Evolutionary conservation across 2,797 vertebrate genomes (phyloP).

Genomic region (Natrix natrix): DNA sequence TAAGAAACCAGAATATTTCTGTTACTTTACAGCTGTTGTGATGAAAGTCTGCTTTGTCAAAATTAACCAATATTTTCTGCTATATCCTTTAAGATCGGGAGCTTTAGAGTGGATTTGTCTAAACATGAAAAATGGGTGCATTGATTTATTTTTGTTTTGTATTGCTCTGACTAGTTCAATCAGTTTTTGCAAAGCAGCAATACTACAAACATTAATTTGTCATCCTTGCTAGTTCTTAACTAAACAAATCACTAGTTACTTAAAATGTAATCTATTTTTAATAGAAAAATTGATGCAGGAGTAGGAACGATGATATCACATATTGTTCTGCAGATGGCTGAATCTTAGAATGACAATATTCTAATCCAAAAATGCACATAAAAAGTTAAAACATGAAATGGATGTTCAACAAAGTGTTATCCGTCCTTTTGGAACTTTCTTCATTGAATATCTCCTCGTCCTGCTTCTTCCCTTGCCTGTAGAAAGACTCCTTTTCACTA

Average conservation of each 20-base stretch:
- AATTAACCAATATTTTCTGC: slow-evolving; percentile 35
- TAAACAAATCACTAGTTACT: slow-evolving; percentile 69
- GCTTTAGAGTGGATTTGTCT: slow-evolving; percentile 47
- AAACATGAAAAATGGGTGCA: slow-evolving; percentile 58
- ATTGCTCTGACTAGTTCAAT: slow-evolving; percentile 57
- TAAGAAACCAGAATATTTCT: background rate
- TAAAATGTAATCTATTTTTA: slow-evolving; percentile 76
- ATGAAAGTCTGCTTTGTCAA: background rate
- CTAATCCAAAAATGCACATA: slow-evolving; percentile 64
- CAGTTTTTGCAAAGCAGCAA: slow-evolving; percentile 66
- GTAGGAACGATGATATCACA: slow-evolving; percentile 68
- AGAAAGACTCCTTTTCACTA: slow-evolving; percentile 17
- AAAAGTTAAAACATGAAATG: slow-evolving; percentile 65
- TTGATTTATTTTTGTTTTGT: slow-evolving; percentile 45
- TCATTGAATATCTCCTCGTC: slow-evolving; percentile 28
- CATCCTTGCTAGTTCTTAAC: slow-evolving; percentile 62
- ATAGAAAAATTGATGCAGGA: slow-evolving; percentile 76
- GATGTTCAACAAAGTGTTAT: slow-evolving; percentile 54
- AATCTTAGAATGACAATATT: slow-evolving; percentile 70
- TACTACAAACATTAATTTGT: slow-evolving; percentile 71
- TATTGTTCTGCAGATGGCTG: slow-evolving; percentile 64
- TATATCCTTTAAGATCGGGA: slow-evolving; percentile 41
- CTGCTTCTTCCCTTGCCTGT: slow-evolving; percentile 44
- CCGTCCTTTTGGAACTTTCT: slow-evolving; percentile 47
- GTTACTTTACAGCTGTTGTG: background rate